These are phyloP conservation scores for Rhopilema esculentum DNA, from an alignment of 30 jellyfish, hydroid and myxozoan species.

Conservation along the genomic window DNA sequence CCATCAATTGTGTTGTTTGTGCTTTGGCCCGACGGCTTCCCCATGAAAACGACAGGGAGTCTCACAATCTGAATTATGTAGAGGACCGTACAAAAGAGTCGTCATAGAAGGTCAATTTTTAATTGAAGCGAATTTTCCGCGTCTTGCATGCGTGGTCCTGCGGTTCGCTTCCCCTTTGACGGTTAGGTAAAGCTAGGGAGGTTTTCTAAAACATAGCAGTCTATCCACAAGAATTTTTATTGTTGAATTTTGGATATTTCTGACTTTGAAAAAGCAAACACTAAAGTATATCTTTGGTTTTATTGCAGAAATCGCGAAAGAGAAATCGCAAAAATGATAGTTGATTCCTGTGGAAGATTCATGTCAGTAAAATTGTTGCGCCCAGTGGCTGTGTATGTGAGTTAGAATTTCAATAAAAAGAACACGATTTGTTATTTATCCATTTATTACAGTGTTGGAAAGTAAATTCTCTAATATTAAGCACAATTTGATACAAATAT, in stretches of 20 bases:
- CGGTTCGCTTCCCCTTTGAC: too few relatives aligned
- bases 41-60: too few relatives aligned
- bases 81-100: too few relatives aligned
- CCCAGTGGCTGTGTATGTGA: background rate
- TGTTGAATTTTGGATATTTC: background rate
- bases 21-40: background rate
- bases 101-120: too few relatives aligned
- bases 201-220: background rate
- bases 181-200: too few relatives aligned
- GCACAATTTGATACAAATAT: background rate
- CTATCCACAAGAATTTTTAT: background rate
- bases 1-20: background rate
- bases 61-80: too few relatives aligned
- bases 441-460: background rate
- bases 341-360: background rate
- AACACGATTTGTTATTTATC: background rate
- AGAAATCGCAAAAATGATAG: slow-evolving; percentile 34
- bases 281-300: slow-evolving; percentile 21
- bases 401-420: background rate
- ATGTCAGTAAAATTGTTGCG: background rate
- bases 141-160: too few relatives aligned
- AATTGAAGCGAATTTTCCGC: too few relatives aligned
- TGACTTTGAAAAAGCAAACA: background rate
- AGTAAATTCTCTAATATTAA: background rate
- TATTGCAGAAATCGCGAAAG: slow-evolving; percentile 63